Evolutionary conservation across 2,888 invertebrate species (phyloP).

Genomic region (Cataglyphis altisquamis): DNA sequence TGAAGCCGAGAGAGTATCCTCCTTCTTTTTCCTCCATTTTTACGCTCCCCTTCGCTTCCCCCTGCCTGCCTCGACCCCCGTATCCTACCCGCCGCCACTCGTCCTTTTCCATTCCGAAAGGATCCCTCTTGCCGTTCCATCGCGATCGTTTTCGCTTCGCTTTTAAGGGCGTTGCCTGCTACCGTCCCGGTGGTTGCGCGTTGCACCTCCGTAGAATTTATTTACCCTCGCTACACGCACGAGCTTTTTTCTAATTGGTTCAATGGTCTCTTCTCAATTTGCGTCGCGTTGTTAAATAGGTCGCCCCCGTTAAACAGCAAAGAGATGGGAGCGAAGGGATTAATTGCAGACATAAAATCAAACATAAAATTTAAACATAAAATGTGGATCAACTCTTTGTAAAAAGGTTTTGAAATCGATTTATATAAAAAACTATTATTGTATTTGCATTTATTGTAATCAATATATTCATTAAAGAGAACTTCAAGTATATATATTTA

Average conservation of each 20-base stretch:
- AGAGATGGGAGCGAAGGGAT: neutral
- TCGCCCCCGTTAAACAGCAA: constrained; percentile 1
- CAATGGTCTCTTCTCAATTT: neutral
- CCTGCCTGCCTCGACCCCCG: constrained; percentile 25
- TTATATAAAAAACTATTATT: neutral
- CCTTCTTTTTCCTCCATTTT: constrained; percentile 74
- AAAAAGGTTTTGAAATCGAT: neutral
- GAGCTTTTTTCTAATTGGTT: constrained; percentile 63
- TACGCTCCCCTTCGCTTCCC: constrained; percentile 51
- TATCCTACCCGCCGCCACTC: constrained; percentile 37
- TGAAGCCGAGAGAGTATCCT: constrained; percentile 77
- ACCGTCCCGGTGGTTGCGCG: constrained; percentile 57
- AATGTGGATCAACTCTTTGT: neutral
- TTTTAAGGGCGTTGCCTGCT: constrained; percentile 72
- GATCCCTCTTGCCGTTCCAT: constrained; percentile 35
- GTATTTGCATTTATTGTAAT: neutral
- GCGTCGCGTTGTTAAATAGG: constrained; percentile 10
- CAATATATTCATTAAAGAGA: neutral
- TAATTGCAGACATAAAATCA: neutral
- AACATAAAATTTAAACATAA: neutral
- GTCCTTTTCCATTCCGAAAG: constrained; percentile 33
- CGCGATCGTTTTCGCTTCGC: constrained; percentile 45
- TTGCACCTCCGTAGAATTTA: constrained; percentile 49
- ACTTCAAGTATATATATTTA: neutral
- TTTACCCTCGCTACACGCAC: constrained; percentile 51